Base-by-base conservation (phyloP, 2,888 invertebrate species). In the Callinectes sapidus region DNA sequence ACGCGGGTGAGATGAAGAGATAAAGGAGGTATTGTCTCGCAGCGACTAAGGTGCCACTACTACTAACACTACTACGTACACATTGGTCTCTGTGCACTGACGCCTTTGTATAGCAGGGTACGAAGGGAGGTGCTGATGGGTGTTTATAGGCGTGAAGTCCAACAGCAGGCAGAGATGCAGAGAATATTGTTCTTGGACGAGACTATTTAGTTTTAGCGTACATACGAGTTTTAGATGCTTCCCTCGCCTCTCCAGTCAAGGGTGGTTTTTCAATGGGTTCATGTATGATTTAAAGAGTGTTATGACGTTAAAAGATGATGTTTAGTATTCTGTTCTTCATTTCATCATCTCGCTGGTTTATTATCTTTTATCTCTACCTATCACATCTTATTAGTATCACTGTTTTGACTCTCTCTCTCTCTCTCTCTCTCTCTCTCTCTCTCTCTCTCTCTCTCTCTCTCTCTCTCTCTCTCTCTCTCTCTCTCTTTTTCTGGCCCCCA, bases 1-100 rank as follows among this genome's bases (percentile, higher is more conserved):
- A 89, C 81, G 90, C 35, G 32, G 32, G 48, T n/a, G 85, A 71
- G 91, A 91, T 61, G 91, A 18, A 32, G 87, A 28, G 91, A 61
- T 87, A 87, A 85, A 42, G 32, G 28, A 89, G 54, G 39, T 71
- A 71, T 89, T 89, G 71, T 42, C 42, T 89, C 48, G 23, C 42
- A 39, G 86, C 61, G 55, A 48, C 90, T 16, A n/a, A 81, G 35
- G 81, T 81, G 81, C 23, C 35, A 35, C 86, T 90, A 81, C 85
- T 85, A 35, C 54, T 55, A 32, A 54, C 42, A 35, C 54, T 55
- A 32, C 32, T 71, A 3, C 28, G 35, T 66, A 39, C 13, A 39
- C 28, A 89, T 61, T 71, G 71, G n/a, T 28, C 28, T 28, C 28
- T 71, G 28, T 71, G 28, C 71, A 28, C 6, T 71, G 71, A n/a